Evolutionary conservation across 64 coral and sea anemone genomes (phyloP), one percentile per base, ranked within the genome.

Genomic region (Acropora yongei): DNA sequence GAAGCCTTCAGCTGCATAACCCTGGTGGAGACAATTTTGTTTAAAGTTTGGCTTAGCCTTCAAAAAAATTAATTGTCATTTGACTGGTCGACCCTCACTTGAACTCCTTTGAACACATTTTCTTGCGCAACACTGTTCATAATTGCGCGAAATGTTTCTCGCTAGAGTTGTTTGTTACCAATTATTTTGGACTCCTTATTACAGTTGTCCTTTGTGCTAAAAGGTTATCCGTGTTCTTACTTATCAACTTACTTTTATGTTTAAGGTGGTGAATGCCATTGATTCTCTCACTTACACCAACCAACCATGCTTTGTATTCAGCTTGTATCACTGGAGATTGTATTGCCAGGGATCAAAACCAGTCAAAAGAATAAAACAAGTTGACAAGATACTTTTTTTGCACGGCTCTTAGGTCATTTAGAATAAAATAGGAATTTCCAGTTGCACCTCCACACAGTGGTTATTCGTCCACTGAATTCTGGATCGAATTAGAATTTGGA

Each of bases 251-350:
- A 83, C 79, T 51, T 91, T 91, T 91, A 83, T 76, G 89, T 12
- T 78, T 74, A 8, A 81, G 47, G 49, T 90, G 89, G 49, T 90
- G 89, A 75, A 90, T 17, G 69, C 89, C 78, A 41, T 90, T 82
- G 14, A 90, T 47, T 17, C 78, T 65, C 72, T 82, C 78, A 6
- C 8, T n/a, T 8, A 90, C 78, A 9, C 89, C 89, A 82, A 68
- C 41, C 47, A 90, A 79, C 89, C 78, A 90, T 50, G 67, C 30
- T 73, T 90, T 80, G 47, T 90, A 82, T 90, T 90, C 68, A 9
- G 2, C 66, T 82, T 44, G 46, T 57, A 82, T 45, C 18, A 65
- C 65, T 63, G 67, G 89, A 82, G 89, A 82, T 82, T 20, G 71
- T 20, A 74, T 81, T 3, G 65, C 89, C 72, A 81, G 46, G 17